A percentile compares a stretch with the other conserved stretches of the same genome.
Evolutionary conservation across 2,888 invertebrate species (phyloP).

Genomic region (Axea sp.): DNA sequence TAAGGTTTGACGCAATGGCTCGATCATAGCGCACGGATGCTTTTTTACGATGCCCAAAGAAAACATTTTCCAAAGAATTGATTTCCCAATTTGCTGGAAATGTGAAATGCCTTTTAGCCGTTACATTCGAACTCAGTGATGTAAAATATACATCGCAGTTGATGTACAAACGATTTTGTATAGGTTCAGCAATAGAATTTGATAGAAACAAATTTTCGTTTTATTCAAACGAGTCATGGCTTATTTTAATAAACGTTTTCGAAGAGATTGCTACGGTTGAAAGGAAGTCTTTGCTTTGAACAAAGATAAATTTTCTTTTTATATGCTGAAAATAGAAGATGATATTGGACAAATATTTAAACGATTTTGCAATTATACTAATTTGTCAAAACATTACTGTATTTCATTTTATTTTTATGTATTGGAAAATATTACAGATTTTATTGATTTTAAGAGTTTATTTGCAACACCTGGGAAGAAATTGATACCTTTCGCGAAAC

Average conservation of each 20-base stretch:
- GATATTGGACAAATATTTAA: too few species aligned
- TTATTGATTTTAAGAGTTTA: constrained; percentile 29
- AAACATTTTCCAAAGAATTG: constrained; percentile 60
- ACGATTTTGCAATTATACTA: too few species aligned
- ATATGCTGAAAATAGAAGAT: too few species aligned
- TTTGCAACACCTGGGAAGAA: constrained; percentile 16
- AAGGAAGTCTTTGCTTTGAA: too few species aligned
- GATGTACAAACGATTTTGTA: constrained; percentile 17
- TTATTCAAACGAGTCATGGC: constrained; percentile 8
- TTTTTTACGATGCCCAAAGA: constrained; percentile 58
- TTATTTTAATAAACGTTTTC: constrained; percentile 13
- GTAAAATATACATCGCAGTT: constrained; percentile 18
- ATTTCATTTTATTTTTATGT: too few species aligned
- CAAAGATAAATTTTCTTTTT: too few species aligned
- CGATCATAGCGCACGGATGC: constrained; percentile 56
- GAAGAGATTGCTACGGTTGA: too few species aligned
- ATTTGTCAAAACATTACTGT: too few species aligned
- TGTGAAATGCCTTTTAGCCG: constrained; percentile 43
- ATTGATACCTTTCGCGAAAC: constrained; percentile 30
- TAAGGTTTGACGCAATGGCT: constrained; percentile 53
- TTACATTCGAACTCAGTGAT: constrained; percentile 16
- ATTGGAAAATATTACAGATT: too few species aligned
- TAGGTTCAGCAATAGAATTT: constrained; percentile 3
- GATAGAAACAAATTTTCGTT: constrained; percentile 14
- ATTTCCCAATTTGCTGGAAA: constrained; percentile 57